phyloP scores from a whole-genome alignment of 2,888 invertebrate genomes.

The Junonia oenone region DNA sequence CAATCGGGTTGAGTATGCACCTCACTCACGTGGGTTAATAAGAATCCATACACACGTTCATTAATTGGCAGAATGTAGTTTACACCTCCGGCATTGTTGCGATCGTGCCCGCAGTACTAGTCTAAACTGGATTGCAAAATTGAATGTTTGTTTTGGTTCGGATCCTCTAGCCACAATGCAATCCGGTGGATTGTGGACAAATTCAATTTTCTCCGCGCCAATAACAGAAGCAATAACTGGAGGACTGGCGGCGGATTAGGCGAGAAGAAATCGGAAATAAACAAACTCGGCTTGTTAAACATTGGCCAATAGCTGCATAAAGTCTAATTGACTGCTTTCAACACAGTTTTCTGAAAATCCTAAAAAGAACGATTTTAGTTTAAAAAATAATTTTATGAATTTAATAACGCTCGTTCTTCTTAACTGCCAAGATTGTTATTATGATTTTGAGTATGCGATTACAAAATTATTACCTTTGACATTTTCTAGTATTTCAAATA shows the following conservation, averaged over 20 bases:
- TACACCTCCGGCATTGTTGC: slow-evolving; percentile 33
- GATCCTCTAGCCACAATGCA: slow-evolving; percentile 49
- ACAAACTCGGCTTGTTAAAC: slow-evolving; percentile 15
- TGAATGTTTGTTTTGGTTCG: slow-evolving; percentile 58
- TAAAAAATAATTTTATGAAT: neutral
- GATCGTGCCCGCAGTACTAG: slow-evolving; percentile 34
- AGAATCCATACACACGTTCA: neutral
- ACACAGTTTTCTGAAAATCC: neutral
- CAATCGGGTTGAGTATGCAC: too few species aligned
- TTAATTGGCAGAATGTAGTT: slow-evolving; percentile 19
- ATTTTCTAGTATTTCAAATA: too few species aligned
- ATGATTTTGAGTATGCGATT: too few species aligned
- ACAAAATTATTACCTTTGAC: too few species aligned
- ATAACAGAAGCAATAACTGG: slow-evolving; percentile 56
- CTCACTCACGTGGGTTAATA: too few species aligned
- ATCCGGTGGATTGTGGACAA: slow-evolving; percentile 67
- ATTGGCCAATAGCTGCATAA: slow-evolving; percentile 11
- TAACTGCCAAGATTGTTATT: neutral
- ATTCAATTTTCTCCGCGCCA: slow-evolving; percentile 70
- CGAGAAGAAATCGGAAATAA: slow-evolving; percentile 21
- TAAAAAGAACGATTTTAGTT: neutral
- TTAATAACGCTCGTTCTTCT: neutral
- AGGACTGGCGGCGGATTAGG: slow-evolving; percentile 23
- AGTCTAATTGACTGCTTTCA: slow-evolving; percentile 18
- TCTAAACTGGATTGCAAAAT: slow-evolving; percentile 56